A percentile compares a stretch with the other conserved stretches of the same genome.
phyloP scores from a whole-genome alignment of 2,888 invertebrate genomes.

The Scelioninae gen. 1 region DNA sequence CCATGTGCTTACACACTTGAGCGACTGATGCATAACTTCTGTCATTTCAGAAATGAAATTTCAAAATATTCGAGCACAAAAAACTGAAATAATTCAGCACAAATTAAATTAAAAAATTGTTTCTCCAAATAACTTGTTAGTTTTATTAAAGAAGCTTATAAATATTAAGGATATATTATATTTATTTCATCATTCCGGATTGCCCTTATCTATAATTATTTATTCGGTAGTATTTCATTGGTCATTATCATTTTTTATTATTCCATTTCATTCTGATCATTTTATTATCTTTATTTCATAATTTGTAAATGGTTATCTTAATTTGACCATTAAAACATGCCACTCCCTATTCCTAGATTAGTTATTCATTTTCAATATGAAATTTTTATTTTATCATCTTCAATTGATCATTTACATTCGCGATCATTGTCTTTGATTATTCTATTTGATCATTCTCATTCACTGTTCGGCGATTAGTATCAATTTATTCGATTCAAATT shows the following conservation, averaged over 20 bases:
- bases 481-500: not conserved
- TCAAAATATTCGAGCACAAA: too few relatives aligned
- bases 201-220: not conserved
- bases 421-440: constrained; percentile 1
- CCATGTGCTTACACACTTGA: too few relatives aligned
- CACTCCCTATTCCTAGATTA: constrained; percentile 5
- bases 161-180: too few relatives aligned
- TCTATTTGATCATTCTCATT: not conserved
- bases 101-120: too few relatives aligned
- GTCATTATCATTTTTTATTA: not conserved
- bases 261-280: constrained; percentile 8
- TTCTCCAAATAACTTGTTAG: too few relatives aligned
- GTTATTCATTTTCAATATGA: constrained; percentile 16
- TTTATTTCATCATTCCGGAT: not conserved
- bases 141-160: too few relatives aligned
- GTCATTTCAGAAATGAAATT: too few relatives aligned
- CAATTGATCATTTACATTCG: constrained; percentile 4
- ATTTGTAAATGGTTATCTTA: constrained; percentile 19
- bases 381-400: constrained; percentile 8
- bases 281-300: constrained; percentile 10
- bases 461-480: not conserved
- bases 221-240: not conserved
- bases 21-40: too few relatives aligned
- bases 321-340: constrained; percentile 10
- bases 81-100: too few relatives aligned